Base-by-base conservation (phyloP, 2,113 vertebrate genomes). In the Nothoprocta pentlandii region DNA sequence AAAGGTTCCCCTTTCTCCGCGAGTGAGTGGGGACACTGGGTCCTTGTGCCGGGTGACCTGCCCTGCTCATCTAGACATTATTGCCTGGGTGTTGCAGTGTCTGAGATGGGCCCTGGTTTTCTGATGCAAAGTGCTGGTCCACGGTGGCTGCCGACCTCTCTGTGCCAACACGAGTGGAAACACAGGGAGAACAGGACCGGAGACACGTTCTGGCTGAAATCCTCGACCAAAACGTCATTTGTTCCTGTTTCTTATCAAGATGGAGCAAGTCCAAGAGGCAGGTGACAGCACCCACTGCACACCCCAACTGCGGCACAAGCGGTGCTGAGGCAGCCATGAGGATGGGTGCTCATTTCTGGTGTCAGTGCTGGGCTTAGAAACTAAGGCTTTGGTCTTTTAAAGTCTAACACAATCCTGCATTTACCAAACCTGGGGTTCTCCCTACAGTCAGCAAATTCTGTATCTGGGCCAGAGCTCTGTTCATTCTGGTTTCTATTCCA, bases 1-100 rank as follows among this genome's bases (percentile, higher is more conserved):
- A 34, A 32, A 0, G 0, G 42, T 15, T 71, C 39, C 28, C 47
- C 30, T 12, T 26, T 23, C 10, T 51, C 16, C n/a, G 15, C 42
- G 23, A 25, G 20, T 12, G 20, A 36, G 68, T 32, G 8, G 47
- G 22, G n/a, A 23, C 32, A 5, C 36, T 62, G 46, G 53, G 53
- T 8, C 1, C 44, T 66, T 44, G 51, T 80, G 41, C n/a, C 5
- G 3, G 56, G 26, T 32, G 39, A 3, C 16, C 32, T 41, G 47
- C 64, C 25, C 64, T 22, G 25, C 53, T 8, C 16, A 16, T 28
- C 28, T n/a, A 47, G 47, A 10, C 34, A 30, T 36, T 15, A 34
- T 49, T 36, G 49, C 23, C 2, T 6, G 32, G 63, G 32, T 26
- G 5, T 39, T 7, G 32, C 15, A 1, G 3, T 6, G n/a, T 26